phyloP scores from a whole-genome alignment of 2,888 invertebrate species.

The Suillia variegata region DNA sequence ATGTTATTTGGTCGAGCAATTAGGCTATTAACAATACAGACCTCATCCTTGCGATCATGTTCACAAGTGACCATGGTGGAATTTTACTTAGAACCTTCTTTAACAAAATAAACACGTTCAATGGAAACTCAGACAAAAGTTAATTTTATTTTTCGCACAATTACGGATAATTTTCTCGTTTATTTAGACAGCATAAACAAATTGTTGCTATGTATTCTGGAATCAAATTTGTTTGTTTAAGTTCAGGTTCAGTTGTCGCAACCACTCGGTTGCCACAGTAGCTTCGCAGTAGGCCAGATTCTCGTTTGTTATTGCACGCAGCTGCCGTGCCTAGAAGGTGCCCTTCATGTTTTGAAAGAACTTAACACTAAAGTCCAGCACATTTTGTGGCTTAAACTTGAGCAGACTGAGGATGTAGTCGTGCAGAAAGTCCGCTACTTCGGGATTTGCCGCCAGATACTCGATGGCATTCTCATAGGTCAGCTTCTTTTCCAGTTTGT shows the following conservation, averaged over 20 bases:
- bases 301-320: too few species aligned
- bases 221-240: too few species aligned
- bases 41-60: background rate
- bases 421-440: constrained; percentile 47
- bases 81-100: constrained; percentile 11
- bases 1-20: background rate
- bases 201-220: background rate
- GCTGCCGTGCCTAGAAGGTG: background rate
- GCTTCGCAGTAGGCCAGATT: too few species aligned
- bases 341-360: constrained; percentile 46
- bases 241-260: too few species aligned
- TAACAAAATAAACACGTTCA: constrained; percentile 9
- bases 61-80: constrained; percentile 22
- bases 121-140: constrained; percentile 4
- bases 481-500: constrained; percentile 37
- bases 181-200: constrained; percentile 35
- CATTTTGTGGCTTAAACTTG: constrained; percentile 48
- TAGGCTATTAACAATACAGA: too few species aligned
- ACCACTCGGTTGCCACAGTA: too few species aligned
- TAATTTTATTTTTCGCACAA: background rate
- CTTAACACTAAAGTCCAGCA: constrained; percentile 48
- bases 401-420: constrained; percentile 50
- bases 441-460: constrained; percentile 44
- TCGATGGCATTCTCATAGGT: constrained; percentile 43
- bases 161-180: constrained; percentile 11